These are phyloP conservation scores for Leistus spinibarbis DNA, from an alignment of 2,888 invertebrate species.

Conservation along the genomic window DNA sequence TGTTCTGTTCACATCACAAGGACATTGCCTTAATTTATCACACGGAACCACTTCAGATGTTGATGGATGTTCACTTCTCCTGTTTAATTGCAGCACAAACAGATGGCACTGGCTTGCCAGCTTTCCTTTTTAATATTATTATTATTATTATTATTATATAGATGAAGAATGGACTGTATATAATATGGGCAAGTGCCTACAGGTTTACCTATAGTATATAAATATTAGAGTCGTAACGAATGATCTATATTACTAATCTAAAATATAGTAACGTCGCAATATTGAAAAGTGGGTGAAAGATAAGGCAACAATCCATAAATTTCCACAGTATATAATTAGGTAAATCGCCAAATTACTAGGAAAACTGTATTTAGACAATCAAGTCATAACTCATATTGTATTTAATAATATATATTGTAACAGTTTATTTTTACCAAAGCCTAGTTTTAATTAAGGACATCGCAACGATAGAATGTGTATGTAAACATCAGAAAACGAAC, in stretches of 20 bases:
- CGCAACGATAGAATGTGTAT: constrained; percentile 1
- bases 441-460: constrained; percentile 21
- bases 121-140: background rate
- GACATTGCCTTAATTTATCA: constrained; percentile 28
- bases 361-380: constrained; percentile 10
- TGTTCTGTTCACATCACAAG: constrained; percentile 5
- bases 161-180: no score
- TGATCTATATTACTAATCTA: no score
- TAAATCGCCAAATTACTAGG: constrained; percentile 27
- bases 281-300: constrained; percentile 13
- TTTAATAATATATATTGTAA: constrained; percentile 13
- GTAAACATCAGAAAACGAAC: constrained; percentile 30
- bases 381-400: constrained; percentile 7
- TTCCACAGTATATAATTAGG: constrained; percentile 18
- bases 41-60: constrained; percentile 24
- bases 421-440: constrained; percentile 7
- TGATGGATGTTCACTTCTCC: constrained; percentile 29
- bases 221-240: no score
- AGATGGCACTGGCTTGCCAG: constrained; percentile 14
- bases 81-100: constrained; percentile 18
- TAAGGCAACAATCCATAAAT: constrained; percentile 3
- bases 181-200: no score
- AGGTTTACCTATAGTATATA: no score
- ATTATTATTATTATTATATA: no score
- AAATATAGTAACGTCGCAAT: background rate